Percentiles rank a stretch among this genome's conserved stretches.
phyloP scores from a whole-genome alignment of 2,113 vertebrate genomes.

The Equus quagga region DNA sequence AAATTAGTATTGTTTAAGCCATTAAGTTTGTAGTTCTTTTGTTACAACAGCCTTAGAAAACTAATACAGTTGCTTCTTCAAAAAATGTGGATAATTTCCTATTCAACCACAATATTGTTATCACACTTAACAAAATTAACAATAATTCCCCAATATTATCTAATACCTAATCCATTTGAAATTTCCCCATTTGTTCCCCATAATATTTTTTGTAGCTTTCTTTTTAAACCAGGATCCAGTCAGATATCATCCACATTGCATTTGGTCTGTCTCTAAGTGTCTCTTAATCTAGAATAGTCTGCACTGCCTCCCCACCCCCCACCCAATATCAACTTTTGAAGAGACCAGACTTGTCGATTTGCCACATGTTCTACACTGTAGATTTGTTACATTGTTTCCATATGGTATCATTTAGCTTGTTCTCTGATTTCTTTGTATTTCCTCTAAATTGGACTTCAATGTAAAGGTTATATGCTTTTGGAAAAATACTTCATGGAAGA shows the following conservation, averaged over 20 bases:
- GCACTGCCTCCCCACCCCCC: neutral
- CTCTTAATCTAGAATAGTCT: neutral
- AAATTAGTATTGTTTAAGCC: neutral
- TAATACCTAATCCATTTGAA: neutral
- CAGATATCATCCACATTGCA: neutral
- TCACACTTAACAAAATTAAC: neutral
- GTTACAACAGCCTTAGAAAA: neutral
- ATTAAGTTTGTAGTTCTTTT: neutral
- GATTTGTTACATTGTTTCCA: slow-evolving; percentile 5
- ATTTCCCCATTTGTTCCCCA: neutral
- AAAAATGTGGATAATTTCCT: neutral
- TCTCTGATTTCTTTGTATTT: slow-evolving; percentile 3
- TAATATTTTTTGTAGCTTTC: neutral
- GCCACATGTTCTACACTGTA: neutral
- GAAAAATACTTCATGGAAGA: neutral
- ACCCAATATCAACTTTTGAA: neutral
- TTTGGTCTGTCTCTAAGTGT: neutral
- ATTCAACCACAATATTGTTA: neutral
- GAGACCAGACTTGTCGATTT: neutral
- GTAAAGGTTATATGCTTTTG: neutral
- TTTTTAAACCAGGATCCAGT: slow-evolving; percentile 2
- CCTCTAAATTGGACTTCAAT: neutral
- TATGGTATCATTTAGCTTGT: neutral
- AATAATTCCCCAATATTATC: neutral
- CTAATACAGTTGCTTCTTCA: neutral